Conservation (phyloP, 30 jellyfish, hydroid and myxozoan genomes). For the Cassiopea xamachana region DNA sequence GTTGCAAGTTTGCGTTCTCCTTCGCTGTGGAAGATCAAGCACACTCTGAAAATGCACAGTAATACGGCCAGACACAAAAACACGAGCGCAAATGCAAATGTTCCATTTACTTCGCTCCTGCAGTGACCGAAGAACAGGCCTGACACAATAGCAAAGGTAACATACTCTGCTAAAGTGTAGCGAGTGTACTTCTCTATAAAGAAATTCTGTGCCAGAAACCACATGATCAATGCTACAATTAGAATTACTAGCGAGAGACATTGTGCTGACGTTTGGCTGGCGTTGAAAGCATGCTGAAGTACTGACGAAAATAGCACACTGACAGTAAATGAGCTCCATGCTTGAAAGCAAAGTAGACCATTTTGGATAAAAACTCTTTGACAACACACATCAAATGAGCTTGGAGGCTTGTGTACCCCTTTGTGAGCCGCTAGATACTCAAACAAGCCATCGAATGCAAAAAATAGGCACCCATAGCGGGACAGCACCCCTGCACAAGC, state of each 20-base stretch:
- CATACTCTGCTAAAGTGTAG: conserved; percentile 54
- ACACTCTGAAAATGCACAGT: conserved; percentile 19
- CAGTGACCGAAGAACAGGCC: conserved; percentile 43
- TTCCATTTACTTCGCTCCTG: conserved; percentile 29
- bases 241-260: conserved; percentile 27
- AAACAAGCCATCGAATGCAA: conserved; percentile 57
- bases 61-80: conserved; percentile 28
- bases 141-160: conserved; percentile 29
- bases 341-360: conserved; percentile 63
- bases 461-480: conserved; percentile 63
- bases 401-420: conserved; percentile 28
- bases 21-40: conserved; percentile 19
- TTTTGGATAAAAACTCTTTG: conserved; percentile 59
- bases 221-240: conserved; percentile 7
- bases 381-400: conserved; percentile 57
- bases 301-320: conserved; percentile 28
- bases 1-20: conserved; percentile 39
- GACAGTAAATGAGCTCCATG: conserved; percentile 40
- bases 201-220: conserved; percentile 71
- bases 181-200: conserved; percentile 60
- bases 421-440: conserved; percentile 66
- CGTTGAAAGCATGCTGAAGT: conserved; percentile 12
- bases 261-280: conserved; percentile 27
- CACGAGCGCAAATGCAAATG: conserved; percentile 30
- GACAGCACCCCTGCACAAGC: conserved; percentile 58